Evolutionary conservation across 1,140 invertebrate species (phyloP).

Genomic region (Micrasema longulum): DNA sequence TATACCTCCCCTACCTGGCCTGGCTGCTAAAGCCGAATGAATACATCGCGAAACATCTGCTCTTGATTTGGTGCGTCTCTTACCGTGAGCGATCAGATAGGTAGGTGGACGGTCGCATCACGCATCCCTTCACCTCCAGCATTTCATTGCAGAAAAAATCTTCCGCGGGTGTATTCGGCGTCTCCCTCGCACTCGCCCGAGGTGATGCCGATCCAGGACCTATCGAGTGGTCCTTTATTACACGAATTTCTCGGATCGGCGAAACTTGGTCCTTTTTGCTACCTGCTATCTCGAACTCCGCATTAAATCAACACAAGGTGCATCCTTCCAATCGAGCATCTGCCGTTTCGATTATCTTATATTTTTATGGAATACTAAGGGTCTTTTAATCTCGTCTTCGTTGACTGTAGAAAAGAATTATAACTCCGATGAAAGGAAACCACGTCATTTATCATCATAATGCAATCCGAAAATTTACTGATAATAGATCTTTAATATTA

Average conservation of each 20-base stretch:
- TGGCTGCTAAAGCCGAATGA: conserved; percentile 14
- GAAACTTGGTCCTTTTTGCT: conserved; percentile 51
- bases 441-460: conserved; percentile 45
- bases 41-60: conserved; percentile 51
- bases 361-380: conserved; percentile 42
- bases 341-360: conserved; percentile 53
- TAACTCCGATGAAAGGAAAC: conserved; percentile 44
- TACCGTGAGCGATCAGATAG: conserved; percentile 32
- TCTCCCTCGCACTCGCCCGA: conserved; percentile 15
- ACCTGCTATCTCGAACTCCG: conserved; percentile 51
- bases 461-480: not conserved
- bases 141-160: conserved; percentile 36
- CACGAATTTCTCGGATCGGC: conserved; percentile 11
- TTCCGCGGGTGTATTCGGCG: conserved; percentile 17
- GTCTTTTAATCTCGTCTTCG: conserved; percentile 14
- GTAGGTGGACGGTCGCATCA: conserved; percentile 25
- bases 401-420: conserved; percentile 4
- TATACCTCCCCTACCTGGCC: conserved; percentile 12
- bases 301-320: conserved; percentile 56
- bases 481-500: too few relatives aligned
- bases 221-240: conserved; percentile 25
- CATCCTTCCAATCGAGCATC: conserved; percentile 53
- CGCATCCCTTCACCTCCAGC: conserved; percentile 23
- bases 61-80: conserved; percentile 26
- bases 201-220: conserved; percentile 19